Evolutionary conservation across 2,888 invertebrate species (phyloP), one percentile per base, ranked within the genome.

Genomic region (Drosophila neonasuta): DNA sequence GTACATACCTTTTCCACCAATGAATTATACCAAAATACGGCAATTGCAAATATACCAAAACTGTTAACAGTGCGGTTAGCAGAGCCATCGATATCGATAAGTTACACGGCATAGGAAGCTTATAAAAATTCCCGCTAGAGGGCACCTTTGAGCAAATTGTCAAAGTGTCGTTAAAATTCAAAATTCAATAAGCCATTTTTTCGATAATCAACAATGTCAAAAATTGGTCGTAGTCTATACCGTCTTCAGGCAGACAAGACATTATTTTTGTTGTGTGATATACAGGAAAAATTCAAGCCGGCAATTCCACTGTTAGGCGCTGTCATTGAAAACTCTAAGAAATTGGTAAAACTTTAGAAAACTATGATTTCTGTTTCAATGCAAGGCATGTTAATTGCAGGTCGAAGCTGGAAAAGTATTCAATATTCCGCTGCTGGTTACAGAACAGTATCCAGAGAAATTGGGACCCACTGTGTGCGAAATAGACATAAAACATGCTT

Each of bases 211-310:
- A 42, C 15, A 11, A 80, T 80, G 85, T 10, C 30, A 0, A 68
- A 45, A 0, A 8, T 51, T 0, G 32, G 32, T 10, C 46, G 59
- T 1, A 4, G 48, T 1, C 67, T 87, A 1, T 80, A 79, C 24
- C 88, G 78, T 6, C 60, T 90, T 1, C 42, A 77, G 20, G 91
- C 92, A 0, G 87, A 92, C 17, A 93, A 92, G 75, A 95, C 95
- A 0, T 94, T 94, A 0, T 93, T 97, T 73, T 91, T 97, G 54
- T 90, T 97, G 54, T 97, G 97, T 88, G 97, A 97, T 80, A 91
- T 97, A 20, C 97, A 97, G 89, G 95, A 96, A 87, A 94, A 93
- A 60, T 96, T 96, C 86, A 91, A 94, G 2, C 93, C 94, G 4
- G 94, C 92, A n/a, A 94, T 96, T 70, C 92, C 93, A 74, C 92